phyloP scores from a whole-genome alignment of 1,140 invertebrate genomes.

The Dufourea novaeangliae region DNA sequence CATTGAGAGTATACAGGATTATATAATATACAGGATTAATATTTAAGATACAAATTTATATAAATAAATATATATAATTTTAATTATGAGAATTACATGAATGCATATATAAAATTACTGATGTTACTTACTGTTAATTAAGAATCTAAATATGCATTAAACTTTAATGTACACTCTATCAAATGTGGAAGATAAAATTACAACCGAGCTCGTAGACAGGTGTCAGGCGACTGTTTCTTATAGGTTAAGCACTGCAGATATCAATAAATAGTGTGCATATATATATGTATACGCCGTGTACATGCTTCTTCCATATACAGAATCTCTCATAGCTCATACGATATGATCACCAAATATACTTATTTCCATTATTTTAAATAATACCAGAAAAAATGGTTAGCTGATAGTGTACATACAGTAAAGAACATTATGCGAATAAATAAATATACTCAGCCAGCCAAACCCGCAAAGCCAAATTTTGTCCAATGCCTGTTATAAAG shows the following conservation, averaged over 20 bases:
- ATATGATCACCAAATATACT: too few species aligned
- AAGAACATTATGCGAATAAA: too few species aligned
- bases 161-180: neutral
- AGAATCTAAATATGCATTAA: slow-evolving; percentile 11
- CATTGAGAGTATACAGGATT: neutral
- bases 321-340: too few species aligned
- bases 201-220: neutral
- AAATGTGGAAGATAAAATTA: neutral
- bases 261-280: neutral
- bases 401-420: too few species aligned
- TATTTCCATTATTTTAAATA: too few species aligned
- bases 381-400: too few species aligned
- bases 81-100: neutral
- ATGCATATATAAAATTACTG: neutral
- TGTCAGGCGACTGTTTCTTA: slow-evolving; percentile 21
- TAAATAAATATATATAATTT: neutral
- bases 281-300: too few species aligned
- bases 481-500: too few species aligned
- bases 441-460: too few species aligned
- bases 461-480: too few species aligned
- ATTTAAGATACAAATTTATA: neutral
- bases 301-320: too few species aligned
- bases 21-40: slow-evolving; percentile 3
- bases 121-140: slow-evolving; percentile 29
- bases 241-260: slow-evolving; percentile 13